Evolutionary conservation across 2,797 vertebrate genomes (phyloP).

Genomic region (Anisognathus igniventris): DNA sequence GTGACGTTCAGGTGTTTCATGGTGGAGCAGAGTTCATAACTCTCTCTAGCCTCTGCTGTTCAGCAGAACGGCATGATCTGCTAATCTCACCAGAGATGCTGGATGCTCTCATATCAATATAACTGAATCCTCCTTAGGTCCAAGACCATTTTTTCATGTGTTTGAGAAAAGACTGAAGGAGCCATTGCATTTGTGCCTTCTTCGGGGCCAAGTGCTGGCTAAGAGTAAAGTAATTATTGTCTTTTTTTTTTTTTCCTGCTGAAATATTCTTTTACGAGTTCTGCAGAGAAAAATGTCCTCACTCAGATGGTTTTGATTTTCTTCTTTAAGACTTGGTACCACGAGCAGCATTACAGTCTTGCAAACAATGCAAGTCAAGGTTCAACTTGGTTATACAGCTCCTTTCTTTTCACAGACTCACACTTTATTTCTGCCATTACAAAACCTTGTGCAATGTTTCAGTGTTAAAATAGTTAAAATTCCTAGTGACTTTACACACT

Average conservation of each 20-base stretch:
- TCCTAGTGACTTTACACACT: neutral
- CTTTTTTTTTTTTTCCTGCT: neutral
- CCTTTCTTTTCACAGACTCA: neutral
- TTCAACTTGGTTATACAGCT: neutral
- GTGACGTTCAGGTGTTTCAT: neutral
- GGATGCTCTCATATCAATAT: neutral
- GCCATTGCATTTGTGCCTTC: neutral
- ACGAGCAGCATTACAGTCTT: neutral
- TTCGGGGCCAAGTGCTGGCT: neutral
- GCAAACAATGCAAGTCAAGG: conserved; percentile 18
- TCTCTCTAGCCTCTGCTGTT: neutral
- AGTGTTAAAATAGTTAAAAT: conserved; percentile 18
- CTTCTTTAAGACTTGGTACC: neutral
- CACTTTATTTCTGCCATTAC: neutral
- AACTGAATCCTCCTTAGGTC: neutral
- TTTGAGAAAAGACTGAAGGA: neutral
- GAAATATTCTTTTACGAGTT: neutral
- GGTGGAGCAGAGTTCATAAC: neutral
- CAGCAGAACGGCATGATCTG: neutral
- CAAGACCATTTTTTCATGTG: neutral
- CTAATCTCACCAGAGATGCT: neutral
- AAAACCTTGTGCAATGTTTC: neutral
- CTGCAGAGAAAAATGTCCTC: neutral
- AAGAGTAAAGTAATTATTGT: neutral
- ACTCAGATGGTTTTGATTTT: conserved; percentile 44